Evolutionary conservation across 2,888 invertebrate genomes (phyloP), one percentile per base, ranked within the genome.

Genomic region (Pammene aurita): DNA sequence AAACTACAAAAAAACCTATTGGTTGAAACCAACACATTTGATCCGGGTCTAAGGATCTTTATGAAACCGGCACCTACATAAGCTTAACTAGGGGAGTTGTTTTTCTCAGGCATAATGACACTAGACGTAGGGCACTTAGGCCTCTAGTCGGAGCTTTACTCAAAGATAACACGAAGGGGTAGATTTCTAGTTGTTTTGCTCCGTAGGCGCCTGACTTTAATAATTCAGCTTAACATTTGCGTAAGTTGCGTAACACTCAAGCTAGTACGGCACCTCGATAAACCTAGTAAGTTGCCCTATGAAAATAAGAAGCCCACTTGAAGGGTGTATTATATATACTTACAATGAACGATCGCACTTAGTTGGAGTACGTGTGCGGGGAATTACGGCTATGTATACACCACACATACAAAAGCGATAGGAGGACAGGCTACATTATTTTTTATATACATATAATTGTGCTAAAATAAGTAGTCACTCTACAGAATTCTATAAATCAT

Each of bases 221-320:
- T 68, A 63, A 58, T 68, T 63, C 44, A 57, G 63, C 63, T 52
- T 64, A 68, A 52, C 63, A 50, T 67, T 64, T 52, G 52, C 68
- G 56, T 57, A 68, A 50, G 63, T 64, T 52, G 52, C 68, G 56
- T 57, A 68, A 64, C 62, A 62, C 62, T 62, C 52, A 52, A 50
- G 18, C 38, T 55, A 55, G 48, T 55, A 16, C 54, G 54, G 48
- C 55, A 55, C 58, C 64, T 60, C 60, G 48, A 63, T 69, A 65
- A 65, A 34, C 58, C 41, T 42, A 46, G 63, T 69, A 60, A 69
- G 46, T 60, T 52, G 65, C 60, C 46, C 69, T 69, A 69, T 65
- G 60, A 69, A 69, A 65, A 69, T 69, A 69, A 60, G 69, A 60
- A 64, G 48, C 69, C 69, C 65, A 55, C 60, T 69, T n/a, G 46